Evolutionary conservation across 2,797 vertebrate genomes (phyloP).

Genomic region (Semaprochilodus insignis): DNA sequence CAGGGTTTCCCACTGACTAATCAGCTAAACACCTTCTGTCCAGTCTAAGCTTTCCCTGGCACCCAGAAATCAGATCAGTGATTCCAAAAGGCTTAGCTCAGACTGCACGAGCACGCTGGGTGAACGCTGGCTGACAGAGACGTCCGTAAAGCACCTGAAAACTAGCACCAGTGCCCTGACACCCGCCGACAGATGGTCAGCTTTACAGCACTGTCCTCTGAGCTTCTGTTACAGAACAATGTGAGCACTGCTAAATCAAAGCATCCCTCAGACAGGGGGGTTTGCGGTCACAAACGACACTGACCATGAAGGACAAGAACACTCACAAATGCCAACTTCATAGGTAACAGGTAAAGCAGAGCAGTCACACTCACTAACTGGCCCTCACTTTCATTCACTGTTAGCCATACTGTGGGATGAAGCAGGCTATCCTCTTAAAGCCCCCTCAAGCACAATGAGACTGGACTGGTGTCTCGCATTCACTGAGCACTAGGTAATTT

Average conservation of each 20-base stretch:
- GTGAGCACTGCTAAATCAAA: conserved; percentile 14
- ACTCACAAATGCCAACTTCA: neutral
- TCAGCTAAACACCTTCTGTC: neutral
- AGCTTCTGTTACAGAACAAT: conserved; percentile 70
- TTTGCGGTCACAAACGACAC: neutral
- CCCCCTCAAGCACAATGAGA: conserved; percentile 30
- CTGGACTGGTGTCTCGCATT: conserved; percentile 10
- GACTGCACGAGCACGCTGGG: neutral
- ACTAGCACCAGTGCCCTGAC: conserved; percentile 36
- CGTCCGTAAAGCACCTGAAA: conserved; percentile 57
- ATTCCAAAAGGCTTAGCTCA: neutral
- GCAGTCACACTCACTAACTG: too few species aligned
- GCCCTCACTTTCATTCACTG: too few species aligned
- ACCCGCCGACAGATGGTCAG: conserved; percentile 46
- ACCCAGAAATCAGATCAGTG: neutral
- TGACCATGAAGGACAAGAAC: neutral
- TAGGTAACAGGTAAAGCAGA: neutral
- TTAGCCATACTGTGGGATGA: too few species aligned
- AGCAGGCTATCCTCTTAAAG: neutral
- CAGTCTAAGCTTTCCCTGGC: neutral
- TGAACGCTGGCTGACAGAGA: neutral
- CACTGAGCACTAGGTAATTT: conserved; percentile 23
- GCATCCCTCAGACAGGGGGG: neutral
- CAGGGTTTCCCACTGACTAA: neutral
- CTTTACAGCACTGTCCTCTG: conserved; percentile 24